phyloP scores from a whole-genome alignment of 2,888 invertebrate species.

The Nomada fucata region DNA sequence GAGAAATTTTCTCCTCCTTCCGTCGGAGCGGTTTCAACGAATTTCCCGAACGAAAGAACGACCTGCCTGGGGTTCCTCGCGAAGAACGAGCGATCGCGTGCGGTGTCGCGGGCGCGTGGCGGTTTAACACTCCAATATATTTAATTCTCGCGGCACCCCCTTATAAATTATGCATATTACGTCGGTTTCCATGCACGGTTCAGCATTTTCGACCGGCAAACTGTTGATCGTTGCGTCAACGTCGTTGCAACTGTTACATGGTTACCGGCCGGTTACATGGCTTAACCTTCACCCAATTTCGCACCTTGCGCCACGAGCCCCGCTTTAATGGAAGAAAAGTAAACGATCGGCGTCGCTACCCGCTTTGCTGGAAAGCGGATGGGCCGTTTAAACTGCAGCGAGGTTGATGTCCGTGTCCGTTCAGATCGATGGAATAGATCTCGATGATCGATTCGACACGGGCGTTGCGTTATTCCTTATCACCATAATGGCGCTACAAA shows the following conservation, averaged over 20 bases:
- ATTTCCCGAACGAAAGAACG: constrained; percentile 34
- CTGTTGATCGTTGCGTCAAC: constrained; percentile 43
- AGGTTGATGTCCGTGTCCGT: background rate
- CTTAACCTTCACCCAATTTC: constrained; percentile 76
- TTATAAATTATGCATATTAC: constrained; percentile 48
- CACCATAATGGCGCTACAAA: too few species aligned
- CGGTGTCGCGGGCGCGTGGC: constrained; percentile 19
- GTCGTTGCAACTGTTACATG: constrained; percentile 67
- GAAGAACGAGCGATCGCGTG: constrained; percentile 37
- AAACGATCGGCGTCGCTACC: constrained; percentile 32
- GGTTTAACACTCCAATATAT: constrained; percentile 29
- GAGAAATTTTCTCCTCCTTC: too few species aligned
- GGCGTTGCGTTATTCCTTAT: too few species aligned
- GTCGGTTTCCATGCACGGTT: constrained; percentile 19
- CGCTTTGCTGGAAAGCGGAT: constrained; percentile 10
- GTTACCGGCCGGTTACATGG: constrained; percentile 66
- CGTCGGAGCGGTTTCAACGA: background rate
- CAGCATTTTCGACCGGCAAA: constrained; percentile 23
- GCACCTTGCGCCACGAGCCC: constrained; percentile 50
- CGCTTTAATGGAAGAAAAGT: constrained; percentile 35
- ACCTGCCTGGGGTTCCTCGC: constrained; percentile 42
- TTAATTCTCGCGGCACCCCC: constrained; percentile 32
- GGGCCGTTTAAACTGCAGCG: constrained; percentile 11
- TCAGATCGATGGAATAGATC: too few species aligned
- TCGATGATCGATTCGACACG: too few species aligned